phyloP scores from a whole-genome alignment of 1,140 invertebrate species.

The Mercenaria mercenaria region DNA sequence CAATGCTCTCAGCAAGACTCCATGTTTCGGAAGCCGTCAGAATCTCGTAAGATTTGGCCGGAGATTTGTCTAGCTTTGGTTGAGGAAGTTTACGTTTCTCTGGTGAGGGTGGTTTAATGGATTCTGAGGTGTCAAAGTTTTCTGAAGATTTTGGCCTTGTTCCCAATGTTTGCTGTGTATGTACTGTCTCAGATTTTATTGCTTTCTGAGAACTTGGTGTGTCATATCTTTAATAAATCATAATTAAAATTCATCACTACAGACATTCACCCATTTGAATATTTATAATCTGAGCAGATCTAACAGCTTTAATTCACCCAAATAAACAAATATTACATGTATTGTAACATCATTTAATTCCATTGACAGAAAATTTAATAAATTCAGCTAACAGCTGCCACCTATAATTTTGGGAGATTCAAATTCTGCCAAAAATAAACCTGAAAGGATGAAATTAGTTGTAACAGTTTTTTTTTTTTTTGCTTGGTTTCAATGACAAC shows the following conservation, averaged over 20 bases:
- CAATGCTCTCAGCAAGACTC: constrained; percentile 64
- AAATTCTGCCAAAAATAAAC: no score
- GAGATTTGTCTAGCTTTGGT: constrained; percentile 40
- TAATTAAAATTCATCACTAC: neutral
- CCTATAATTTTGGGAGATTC: no score
- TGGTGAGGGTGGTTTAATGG: neutral
- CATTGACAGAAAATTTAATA: no score
- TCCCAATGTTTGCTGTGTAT: neutral
- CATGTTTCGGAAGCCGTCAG: constrained; percentile 59
- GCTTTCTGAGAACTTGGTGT: neutral
- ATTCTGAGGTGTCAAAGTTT: neutral
- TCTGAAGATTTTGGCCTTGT: neutral
- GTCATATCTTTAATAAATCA: constrained; percentile 8
- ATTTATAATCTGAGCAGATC: no score
- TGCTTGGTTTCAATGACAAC: no score
- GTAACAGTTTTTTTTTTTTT: no score
- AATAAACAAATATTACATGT: no score
- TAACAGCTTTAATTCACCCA: no score
- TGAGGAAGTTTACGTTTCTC: constrained; percentile 53
- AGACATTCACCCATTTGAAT: no score
- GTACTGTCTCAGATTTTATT: constrained; percentile 13
- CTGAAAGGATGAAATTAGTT: no score
- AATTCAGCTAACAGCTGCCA: no score
- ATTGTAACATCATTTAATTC: no score
- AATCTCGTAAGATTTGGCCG: constrained; percentile 63